These are phyloP conservation scores for Phaenicophaeus curvirostris DNA, from an alignment of 2,797 vertebrate species.

Conservation along the genomic window DNA sequence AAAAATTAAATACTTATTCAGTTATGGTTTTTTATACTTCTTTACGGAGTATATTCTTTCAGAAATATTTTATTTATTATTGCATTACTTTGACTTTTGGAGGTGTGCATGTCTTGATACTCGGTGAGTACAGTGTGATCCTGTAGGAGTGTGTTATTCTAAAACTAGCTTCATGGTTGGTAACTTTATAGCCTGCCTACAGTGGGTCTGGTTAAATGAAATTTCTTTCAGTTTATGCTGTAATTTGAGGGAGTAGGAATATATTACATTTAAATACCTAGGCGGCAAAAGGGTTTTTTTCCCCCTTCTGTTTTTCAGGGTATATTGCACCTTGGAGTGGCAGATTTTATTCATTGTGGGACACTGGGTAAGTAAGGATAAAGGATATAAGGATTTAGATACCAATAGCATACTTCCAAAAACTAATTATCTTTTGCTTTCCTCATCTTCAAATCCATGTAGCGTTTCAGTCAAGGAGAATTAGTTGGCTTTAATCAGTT, in stretches of 20 bases:
- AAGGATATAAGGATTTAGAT: background rate
- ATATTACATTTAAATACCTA: background rate
- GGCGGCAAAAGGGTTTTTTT: background rate
- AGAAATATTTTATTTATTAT: background rate
- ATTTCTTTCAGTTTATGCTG: background rate
- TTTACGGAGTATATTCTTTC: background rate
- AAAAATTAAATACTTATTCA: background rate
- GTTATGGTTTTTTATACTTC: background rate
- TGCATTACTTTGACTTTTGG: background rate
- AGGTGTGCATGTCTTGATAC: background rate
- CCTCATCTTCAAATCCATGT: background rate
- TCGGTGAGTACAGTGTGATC: background rate
- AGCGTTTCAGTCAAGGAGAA: background rate
- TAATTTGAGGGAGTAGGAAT: background rate
- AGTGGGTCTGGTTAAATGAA: background rate
- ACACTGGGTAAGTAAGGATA: constrained; percentile 91
- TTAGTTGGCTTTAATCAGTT: background rate
- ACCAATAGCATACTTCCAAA: background rate
- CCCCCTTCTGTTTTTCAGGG: constrained; percentile 76
- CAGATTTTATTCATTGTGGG: constrained; percentile 98
- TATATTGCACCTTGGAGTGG: constrained; percentile 99
- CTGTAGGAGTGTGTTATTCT: background rate
- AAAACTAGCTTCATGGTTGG: background rate
- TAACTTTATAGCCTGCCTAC: background rate
- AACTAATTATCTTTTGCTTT: background rate